These are phyloP conservation scores for Hyaena hyaena DNA, from an alignment of 2,113 vertebrate species.

Conservation along the genomic window DNA sequence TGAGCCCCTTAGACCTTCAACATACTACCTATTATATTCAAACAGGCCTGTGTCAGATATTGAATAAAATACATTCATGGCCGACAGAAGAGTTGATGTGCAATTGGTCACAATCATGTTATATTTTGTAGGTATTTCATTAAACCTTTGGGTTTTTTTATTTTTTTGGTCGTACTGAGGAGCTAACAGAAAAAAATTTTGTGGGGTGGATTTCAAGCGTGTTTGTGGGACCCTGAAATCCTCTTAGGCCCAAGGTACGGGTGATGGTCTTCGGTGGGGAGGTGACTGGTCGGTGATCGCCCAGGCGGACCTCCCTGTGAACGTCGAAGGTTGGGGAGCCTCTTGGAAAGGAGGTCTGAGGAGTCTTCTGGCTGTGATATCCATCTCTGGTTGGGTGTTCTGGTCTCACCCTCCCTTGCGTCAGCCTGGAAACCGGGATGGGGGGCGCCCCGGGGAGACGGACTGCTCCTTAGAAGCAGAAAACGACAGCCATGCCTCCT, in stretches of 20 bases:
- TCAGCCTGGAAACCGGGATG: not conserved
- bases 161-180: not conserved
- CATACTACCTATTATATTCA: no score
- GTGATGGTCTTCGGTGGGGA: not conserved
- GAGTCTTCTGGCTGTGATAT: rapidly evolving
- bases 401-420: no score
- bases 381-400: no score
- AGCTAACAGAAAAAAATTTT: not conserved
- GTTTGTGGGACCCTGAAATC: not conserved
- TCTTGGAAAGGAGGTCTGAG: not conserved
- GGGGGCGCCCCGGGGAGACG: not conserved
- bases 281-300: rapidly evolving
- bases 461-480: rapidly evolving
- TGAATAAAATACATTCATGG: not conserved
- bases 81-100: not conserved
- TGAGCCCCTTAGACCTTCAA: not conserved
- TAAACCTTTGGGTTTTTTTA: not conserved
- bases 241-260: not conserved
- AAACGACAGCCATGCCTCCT: rapidly evolving
- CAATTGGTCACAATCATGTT: rapidly evolving
- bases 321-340: no score
- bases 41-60: not conserved
- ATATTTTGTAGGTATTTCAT: not conserved
- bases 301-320: not conserved
- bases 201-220: not conserved